Evolutionary conservation across 2,113 vertebrate species (phyloP).

Genomic region (Phaethornis superciliosus): DNA sequence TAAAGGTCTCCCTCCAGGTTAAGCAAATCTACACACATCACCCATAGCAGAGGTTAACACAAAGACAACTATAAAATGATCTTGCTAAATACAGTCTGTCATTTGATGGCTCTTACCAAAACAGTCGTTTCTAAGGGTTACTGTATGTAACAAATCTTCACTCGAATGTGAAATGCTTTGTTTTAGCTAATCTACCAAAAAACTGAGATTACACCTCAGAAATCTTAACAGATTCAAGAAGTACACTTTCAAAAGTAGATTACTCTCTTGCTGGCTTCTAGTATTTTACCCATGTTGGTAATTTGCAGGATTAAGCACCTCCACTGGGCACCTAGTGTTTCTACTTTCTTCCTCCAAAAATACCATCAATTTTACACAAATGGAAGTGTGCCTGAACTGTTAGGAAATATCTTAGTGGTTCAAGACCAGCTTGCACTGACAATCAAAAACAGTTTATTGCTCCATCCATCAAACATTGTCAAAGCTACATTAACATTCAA

Average conservation of each 20-base stretch:
- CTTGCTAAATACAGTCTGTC: neutral
- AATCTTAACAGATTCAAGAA: neutral
- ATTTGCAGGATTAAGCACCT: neutral
- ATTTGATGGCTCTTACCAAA: neutral
- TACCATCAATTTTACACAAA: rapidly evolving
- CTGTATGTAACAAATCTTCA: neutral
- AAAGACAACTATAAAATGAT: neutral
- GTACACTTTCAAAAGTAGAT: too few relatives aligned
- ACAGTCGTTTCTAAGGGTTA: rapidly evolving
- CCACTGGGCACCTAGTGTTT: rapidly evolving
- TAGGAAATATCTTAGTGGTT: neutral
- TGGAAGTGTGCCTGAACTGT: rapidly evolving
- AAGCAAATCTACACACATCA: neutral
- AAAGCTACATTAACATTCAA: neutral
- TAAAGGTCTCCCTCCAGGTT: neutral
- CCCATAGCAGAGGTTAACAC: neutral
- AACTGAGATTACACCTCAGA: too few relatives aligned
- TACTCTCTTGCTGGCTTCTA: neutral
- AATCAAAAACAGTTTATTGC: neutral
- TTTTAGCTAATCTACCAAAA: neutral
- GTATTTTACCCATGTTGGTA: rapidly evolving
- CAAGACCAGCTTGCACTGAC: rapidly evolving
- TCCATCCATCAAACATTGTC: neutral
- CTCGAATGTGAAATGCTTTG: rapidly evolving
- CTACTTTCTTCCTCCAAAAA: neutral